A percentile compares a stretch with the other conserved stretches of the same genome.
Evolutionary conservation across 2,888 invertebrate species (phyloP).

Genomic region (Tipula confusa): DNA sequence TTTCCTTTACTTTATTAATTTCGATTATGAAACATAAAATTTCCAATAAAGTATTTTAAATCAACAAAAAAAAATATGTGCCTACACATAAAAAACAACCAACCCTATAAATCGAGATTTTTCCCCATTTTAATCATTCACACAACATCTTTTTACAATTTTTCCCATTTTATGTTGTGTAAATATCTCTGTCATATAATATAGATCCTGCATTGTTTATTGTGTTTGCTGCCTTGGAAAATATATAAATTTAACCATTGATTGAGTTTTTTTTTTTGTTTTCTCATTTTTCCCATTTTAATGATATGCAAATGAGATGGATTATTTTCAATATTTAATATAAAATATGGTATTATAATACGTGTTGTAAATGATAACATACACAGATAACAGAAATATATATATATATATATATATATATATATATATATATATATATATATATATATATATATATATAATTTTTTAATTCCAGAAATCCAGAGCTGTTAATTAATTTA

Average conservation of each 20-base stretch:
- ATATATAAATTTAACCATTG: not conserved
- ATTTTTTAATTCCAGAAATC: not conserved
- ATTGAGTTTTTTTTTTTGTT: not conserved
- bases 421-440: not conserved
- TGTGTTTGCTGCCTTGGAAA: not conserved
- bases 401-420: not conserved
- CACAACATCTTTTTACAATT: not conserved
- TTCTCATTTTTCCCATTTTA: not conserved
- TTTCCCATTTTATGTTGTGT: constrained; percentile 20
- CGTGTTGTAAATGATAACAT: not conserved
- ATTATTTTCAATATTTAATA: not conserved
- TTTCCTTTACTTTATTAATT: not conserved
- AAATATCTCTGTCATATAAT: constrained; percentile 1
- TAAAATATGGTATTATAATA: constrained; percentile 5
- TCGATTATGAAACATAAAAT: constrained; percentile 12
- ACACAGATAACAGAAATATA: not conserved
- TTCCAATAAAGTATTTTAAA: constrained; percentile 25
- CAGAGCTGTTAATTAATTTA: not conserved
- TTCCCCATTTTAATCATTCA: not conserved
- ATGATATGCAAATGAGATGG: constrained; percentile 9
- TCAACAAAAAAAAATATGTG: not conserved
- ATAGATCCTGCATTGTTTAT: not conserved
- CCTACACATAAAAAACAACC: not conserved
- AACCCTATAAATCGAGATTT: not conserved
- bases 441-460: not conserved